Evolutionary conservation across 2,113 vertebrate species (phyloP).

Genomic region (Neolamprologus fasciatus): DNA sequence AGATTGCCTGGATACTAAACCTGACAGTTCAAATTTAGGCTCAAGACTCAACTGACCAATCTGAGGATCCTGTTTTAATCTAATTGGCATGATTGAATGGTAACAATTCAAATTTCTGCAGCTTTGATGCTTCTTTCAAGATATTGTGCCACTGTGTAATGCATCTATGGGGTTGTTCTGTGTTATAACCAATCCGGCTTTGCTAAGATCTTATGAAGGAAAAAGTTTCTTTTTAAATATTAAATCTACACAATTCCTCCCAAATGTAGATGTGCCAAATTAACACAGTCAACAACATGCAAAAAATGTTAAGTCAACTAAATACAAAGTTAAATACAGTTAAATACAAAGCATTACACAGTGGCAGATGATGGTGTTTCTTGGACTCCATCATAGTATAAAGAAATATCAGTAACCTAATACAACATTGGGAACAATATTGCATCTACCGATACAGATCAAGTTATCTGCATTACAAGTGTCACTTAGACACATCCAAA

Average conservation of each 20-base stretch:
- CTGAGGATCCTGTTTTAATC: neutral
- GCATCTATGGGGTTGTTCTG: neutral
- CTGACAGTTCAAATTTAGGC: neutral
- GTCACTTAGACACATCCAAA: neutral
- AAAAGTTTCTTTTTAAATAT: neutral
- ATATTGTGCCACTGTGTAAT: neutral
- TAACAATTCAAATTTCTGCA: neutral
- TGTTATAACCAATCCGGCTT: neutral
- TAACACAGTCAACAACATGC: neutral
- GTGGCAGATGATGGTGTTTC: neutral
- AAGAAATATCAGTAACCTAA: neutral
- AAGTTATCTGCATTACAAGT: neutral
- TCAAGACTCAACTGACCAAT: neutral
- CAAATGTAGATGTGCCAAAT: neutral
- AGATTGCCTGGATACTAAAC: neutral
- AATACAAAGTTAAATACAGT: neutral
- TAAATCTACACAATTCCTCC: neutral
- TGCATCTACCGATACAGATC: neutral
- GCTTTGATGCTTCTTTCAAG: neutral
- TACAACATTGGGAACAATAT: neutral
- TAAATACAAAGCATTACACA: neutral
- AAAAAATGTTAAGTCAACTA: neutral
- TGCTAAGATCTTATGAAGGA: neutral
- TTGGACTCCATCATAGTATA: neutral
- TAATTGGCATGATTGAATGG: neutral